These are phyloP conservation scores for Phyllostomus discolor DNA, from an alignment of 2,113 vertebrate species.

Conservation along the genomic window DNA sequence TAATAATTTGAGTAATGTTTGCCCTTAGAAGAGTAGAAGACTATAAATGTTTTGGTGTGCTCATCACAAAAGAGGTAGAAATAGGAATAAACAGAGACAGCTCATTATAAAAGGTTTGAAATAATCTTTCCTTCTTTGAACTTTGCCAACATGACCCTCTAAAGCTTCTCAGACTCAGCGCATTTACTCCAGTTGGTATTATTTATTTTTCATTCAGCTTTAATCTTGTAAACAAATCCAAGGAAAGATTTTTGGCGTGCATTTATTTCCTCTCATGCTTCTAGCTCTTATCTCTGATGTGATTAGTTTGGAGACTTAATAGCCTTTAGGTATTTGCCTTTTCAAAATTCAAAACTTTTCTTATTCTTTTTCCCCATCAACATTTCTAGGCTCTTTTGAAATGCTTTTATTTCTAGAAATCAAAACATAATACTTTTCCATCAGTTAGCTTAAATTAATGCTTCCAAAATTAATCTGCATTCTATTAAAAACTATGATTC, in stretches of 20 bases:
- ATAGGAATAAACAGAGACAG: neutral
- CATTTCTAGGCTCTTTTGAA: neutral
- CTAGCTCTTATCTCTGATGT: neutral
- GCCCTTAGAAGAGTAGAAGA: neutral
- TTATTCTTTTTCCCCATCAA: neutral
- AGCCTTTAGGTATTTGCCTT: neutral
- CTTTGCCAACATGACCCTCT: neutral
- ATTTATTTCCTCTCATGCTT: neutral
- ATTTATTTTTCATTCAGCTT: slow-evolving; percentile 31
- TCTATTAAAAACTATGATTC: neutral
- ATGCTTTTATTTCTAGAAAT: slow-evolving; percentile 16
- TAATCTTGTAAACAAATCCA: slow-evolving; percentile 29
- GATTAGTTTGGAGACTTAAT: neutral
- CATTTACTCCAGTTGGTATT: neutral
- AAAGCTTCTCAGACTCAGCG: neutral
- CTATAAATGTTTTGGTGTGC: neutral
- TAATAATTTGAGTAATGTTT: slow-evolving; percentile 22
- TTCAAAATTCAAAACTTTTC: neutral
- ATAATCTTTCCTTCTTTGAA: slow-evolving; percentile 7
- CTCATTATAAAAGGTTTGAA: neutral
- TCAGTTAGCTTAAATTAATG: slow-evolving; percentile 4
- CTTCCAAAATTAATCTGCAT: slow-evolving; percentile 18
- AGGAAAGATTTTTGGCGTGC: neutral
- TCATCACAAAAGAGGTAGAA: slow-evolving; percentile 3
- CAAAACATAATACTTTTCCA: neutral